phyloP scores from a whole-genome alignment of 2,113 vertebrate species.

The Turnix velox region DNA sequence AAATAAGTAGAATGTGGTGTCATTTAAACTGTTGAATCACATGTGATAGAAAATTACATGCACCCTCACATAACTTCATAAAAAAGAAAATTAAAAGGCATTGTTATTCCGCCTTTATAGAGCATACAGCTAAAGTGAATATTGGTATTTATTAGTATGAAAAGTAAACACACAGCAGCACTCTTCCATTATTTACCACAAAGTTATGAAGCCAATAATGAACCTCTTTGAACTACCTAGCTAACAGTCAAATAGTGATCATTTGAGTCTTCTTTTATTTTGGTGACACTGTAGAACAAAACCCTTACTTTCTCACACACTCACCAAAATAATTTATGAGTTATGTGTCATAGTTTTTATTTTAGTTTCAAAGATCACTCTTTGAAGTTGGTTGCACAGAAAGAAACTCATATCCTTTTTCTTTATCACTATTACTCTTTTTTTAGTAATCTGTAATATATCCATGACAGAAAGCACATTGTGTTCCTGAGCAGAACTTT shows the following conservation, averaged over 20 bases:
- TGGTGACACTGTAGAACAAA: background rate
- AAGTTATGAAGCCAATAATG: background rate
- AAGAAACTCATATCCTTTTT: background rate
- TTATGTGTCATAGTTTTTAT: background rate
- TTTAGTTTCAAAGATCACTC: background rate
- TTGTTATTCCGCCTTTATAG: background rate
- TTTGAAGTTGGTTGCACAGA: background rate
- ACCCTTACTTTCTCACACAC: background rate
- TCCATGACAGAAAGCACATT: background rate
- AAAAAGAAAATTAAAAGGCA: background rate
- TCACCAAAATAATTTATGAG: background rate
- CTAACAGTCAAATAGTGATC: background rate
- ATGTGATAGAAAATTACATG: background rate
- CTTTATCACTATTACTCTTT: background rate
- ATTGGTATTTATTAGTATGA: background rate
- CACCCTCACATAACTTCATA: background rate
- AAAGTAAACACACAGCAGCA: background rate
- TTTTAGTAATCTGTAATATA: background rate
- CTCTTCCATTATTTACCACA: background rate
- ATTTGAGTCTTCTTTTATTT: background rate
- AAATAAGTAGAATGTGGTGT: background rate
- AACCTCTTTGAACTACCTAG: background rate
- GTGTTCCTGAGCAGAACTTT: background rate
- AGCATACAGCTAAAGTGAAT: background rate
- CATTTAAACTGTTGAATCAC: background rate